Evolutionary conservation across 2,113 vertebrate species (phyloP).

Genomic region (Archilochus colubris): DNA sequence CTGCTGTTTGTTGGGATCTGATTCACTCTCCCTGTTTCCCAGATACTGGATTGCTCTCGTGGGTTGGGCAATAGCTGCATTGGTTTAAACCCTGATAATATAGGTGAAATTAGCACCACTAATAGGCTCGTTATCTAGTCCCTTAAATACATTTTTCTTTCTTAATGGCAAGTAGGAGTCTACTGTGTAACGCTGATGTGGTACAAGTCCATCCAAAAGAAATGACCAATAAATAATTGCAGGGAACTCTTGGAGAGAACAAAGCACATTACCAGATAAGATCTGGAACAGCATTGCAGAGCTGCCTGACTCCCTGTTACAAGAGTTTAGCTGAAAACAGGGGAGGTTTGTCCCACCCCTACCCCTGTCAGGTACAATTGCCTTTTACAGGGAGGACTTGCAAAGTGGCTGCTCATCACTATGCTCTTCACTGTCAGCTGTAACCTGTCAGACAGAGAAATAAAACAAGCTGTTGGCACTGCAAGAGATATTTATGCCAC

Average conservation of each 20-base stretch:
- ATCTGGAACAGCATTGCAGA: constrained; percentile 51
- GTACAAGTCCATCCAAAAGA: background rate
- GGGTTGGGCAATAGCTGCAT: background rate
- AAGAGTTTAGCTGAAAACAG: constrained; percentile 49
- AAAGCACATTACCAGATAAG: background rate
- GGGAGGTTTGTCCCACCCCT: constrained; percentile 53
- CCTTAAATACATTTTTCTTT: background rate
- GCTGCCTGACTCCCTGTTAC: constrained; percentile 10
- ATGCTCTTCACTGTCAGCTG: constrained; percentile 48
- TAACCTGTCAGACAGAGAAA: constrained; percentile 55
- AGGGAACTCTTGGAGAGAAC: background rate
- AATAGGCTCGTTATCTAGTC: background rate
- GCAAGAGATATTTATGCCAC: background rate
- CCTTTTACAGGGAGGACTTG: constrained; percentile 35
- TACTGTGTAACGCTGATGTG: background rate
- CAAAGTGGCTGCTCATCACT: constrained; percentile 60
- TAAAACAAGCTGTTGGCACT: background rate
- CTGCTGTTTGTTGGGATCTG: background rate
- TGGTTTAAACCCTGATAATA: background rate
- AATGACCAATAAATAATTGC: background rate
- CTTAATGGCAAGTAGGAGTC: background rate
- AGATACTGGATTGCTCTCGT: background rate
- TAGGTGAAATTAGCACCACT: background rate
- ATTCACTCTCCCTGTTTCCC: background rate
- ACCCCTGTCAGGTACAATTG: constrained; percentile 6